Percentiles rank a stretch among this genome's conserved stretches.
These are phyloP conservation scores for Heliconius melpomene DNA, from an alignment of 1,140 invertebrate genomes.

Conservation along the genomic window DNA sequence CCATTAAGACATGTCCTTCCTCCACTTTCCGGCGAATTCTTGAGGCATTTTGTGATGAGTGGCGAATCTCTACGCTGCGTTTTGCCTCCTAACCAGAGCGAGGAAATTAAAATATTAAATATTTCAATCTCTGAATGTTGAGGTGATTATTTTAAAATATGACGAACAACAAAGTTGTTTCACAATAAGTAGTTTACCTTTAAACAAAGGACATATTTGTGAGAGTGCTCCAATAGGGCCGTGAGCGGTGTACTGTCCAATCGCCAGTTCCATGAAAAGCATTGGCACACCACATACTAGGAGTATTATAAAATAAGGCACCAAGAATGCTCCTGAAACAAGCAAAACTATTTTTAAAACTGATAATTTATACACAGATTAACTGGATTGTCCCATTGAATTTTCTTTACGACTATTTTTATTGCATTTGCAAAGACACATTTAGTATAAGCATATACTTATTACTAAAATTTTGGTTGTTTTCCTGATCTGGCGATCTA, in stretches of 20 bases:
- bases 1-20: no score
- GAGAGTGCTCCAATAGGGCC: conserved; percentile 91
- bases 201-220: conserved; percentile 91
- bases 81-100: no score
- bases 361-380: not conserved
- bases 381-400: not conserved
- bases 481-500: not conserved
- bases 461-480: not conserved
- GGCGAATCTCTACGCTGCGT: no score
- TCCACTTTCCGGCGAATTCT: no score
- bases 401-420: no score
- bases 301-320: conserved; percentile 92
- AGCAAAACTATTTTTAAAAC: not conserved
- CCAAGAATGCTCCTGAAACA: conserved; percentile 89
- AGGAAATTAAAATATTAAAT: no score
- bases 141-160: not conserved
- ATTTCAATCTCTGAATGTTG: no score
- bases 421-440: no score
- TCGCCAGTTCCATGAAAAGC: conserved; percentile 91
- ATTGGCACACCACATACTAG: conserved; percentile 90
- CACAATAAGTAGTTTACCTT: conserved; percentile 83
- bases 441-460: no score
- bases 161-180: not conserved
- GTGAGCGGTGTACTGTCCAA: conserved; percentile 90
- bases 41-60: no score